Conservation (phyloP, 2,113 vertebrate genomes). For the Dendropsophus ebraccatus region DNA sequence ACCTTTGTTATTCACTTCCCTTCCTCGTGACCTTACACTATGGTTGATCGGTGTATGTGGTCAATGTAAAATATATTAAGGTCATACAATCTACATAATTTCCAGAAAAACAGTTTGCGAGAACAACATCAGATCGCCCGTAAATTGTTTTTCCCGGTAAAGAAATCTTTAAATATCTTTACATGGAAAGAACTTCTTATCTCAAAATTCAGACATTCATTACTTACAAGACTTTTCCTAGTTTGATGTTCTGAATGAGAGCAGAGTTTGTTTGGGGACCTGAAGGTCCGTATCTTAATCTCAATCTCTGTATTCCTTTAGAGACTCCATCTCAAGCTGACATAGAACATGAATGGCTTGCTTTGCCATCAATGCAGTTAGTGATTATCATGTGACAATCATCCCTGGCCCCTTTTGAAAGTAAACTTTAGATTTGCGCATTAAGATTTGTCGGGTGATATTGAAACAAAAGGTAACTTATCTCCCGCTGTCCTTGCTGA, state of each 20-base stretch:
- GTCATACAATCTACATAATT: neutral
- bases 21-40: too few relatives aligned
- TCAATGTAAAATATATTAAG: neutral
- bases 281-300: slow-evolving; percentile 42
- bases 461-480: slow-evolving; percentile 35
- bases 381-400: slow-evolving; percentile 38
- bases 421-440: slow-evolving; percentile 31
- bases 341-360: slow-evolving; percentile 22
- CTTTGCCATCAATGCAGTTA: neutral
- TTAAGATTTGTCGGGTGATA: slow-evolving; percentile 37
- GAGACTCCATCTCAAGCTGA: slow-evolving; percentile 30
- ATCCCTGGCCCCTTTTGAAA: slow-evolving; percentile 23
- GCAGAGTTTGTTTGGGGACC: slow-evolving; percentile 32
- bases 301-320: slow-evolving; percentile 20
- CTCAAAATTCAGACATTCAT: slow-evolving; percentile 28
- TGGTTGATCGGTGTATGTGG: neutral
- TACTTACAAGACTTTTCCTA: slow-evolving; percentile 38
- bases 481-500: neutral
- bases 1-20: too few relatives aligned
- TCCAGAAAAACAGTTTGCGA: neutral
- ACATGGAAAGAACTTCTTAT: slow-evolving; percentile 29
- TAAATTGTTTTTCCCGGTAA: slow-evolving; percentile 16
- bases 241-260: slow-evolving; percentile 38
- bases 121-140: slow-evolving; percentile 1
- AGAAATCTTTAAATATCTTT: slow-evolving; percentile 32